Base-by-base conservation (phyloP, 2,113 vertebrate species). In the Oreochromis tanganicae region DNA sequence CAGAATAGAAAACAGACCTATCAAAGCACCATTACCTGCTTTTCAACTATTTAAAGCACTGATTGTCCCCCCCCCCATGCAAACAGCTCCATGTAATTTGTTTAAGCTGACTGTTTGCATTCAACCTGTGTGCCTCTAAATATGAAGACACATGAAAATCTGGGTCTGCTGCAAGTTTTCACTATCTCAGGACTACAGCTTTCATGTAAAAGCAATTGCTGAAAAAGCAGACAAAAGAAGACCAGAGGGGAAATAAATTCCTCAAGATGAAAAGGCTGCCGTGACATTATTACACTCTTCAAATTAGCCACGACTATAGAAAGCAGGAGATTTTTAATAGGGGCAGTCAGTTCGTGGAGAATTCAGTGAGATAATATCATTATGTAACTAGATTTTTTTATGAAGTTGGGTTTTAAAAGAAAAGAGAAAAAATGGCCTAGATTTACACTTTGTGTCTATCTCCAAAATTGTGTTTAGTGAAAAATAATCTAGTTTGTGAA, bases 281-380 rank as follows among this genome's bases (percentile, higher is more conserved):
- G n/a, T 68, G 71, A 87, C 88, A 88, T 93, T 92, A 94, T 94
- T 93, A 89, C 80, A 86, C 68, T 83, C 85, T 88, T 91, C 81
- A 84, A 91, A 91, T 91, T 88, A 81, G 81, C 83, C 48, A 78
- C 34, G 10, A 43, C 75, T 79, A 88, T 82, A 63, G 86, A 81
- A 75, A 88, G 19, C 66, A 61, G 48, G 59, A 80, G 16, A 43
- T 83, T 57, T 87, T 87, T 88, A 82, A 87, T 87, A 32, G 79
- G 55, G 90, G 84, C 73, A 81, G 82, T 85, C 56, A 27, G 63
- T 63, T 80, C 1, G 6, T 82, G 80, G 87, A 85, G 80, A 87
- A 86, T 80, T 43, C 80, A 75, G 54, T 6, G 32, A 80, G 90
- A 93, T 92, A 91, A 94, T 48, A 52, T 78, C 83, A 91, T 93